Evolutionary conservation across 2,797 vertebrate genomes (phyloP).

Genomic region (Schizothorax lantsangensis): DNA sequence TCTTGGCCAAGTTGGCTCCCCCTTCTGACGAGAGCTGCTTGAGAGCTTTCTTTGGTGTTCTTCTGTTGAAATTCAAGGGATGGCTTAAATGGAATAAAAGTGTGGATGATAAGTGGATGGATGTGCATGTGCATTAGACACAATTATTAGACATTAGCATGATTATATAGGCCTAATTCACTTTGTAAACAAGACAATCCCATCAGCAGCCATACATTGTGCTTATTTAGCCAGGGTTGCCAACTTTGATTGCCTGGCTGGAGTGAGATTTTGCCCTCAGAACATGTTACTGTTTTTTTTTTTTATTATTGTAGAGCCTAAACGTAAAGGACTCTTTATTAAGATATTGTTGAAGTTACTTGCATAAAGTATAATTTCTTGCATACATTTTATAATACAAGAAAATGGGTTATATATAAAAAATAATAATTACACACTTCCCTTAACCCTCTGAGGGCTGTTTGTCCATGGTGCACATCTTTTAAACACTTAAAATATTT

Average conservation of each 20-base stretch:
- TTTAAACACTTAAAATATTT: not conserved
- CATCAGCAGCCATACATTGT: not conserved
- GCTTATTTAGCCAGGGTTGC: not conserved
- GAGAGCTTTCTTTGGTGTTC: not conserved
- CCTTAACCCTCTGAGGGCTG: not conserved
- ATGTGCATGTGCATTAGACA: not conserved
- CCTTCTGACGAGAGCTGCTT: constrained; percentile 7
- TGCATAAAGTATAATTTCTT: not conserved
- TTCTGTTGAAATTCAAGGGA: not conserved
- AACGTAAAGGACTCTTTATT: not conserved
- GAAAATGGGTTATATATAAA: not conserved
- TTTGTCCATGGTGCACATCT: not conserved
- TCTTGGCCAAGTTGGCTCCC: not conserved
- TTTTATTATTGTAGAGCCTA: not conserved
- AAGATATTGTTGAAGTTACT: not conserved
- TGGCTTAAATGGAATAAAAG: not conserved
- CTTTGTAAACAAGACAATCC: not conserved
- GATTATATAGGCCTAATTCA: not conserved
- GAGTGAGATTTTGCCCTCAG: not conserved
- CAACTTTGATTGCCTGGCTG: not conserved
- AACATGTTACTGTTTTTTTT: too few species aligned
- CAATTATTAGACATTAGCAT: not conserved
- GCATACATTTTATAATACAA: not conserved
- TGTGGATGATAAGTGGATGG: not conserved
- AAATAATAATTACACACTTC: not conserved